These are phyloP conservation scores for Carassius gibelio DNA, from an alignment of 2,113 vertebrate species.

Conservation along the genomic window DNA sequence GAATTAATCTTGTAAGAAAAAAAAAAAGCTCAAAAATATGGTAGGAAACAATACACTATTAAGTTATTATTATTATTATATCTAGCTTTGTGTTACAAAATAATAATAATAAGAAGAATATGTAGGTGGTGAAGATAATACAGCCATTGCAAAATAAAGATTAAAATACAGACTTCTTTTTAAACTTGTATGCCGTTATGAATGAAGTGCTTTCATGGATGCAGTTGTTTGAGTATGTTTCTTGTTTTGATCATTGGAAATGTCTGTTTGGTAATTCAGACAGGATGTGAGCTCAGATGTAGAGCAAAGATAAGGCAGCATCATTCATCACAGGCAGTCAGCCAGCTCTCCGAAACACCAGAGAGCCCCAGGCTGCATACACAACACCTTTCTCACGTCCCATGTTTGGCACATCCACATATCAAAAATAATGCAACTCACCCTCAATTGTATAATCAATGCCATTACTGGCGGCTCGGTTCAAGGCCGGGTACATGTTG, in stretches of 20 bases:
- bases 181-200: not conserved
- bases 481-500: conserved; percentile 86
- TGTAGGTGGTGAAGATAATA: not conserved
- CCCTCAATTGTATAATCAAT: conserved; percentile 85
- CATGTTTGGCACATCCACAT: not conserved
- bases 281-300: conserved; percentile 14
- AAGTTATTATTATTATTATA: not conserved
- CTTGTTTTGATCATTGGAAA: not conserved
- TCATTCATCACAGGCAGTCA: conserved; percentile 19
- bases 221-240: not conserved
- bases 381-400: not conserved
- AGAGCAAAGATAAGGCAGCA: not conserved
- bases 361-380: not conserved
- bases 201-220: not conserved
- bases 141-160: not conserved
- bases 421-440: conserved; percentile 60
- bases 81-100: too few species aligned
- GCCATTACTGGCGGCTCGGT: conserved; percentile 72
- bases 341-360: not conserved
- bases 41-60: not conserved
- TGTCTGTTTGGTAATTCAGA: not conserved
- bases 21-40: too few species aligned
- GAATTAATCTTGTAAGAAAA: not conserved
- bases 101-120: too few species aligned
- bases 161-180: not conserved